Percentiles rank a stretch among this genome's conserved stretches.
phyloP scores from a whole-genome alignment of 2,797 vertebrate species.

The Semaprochilodus insignis region DNA sequence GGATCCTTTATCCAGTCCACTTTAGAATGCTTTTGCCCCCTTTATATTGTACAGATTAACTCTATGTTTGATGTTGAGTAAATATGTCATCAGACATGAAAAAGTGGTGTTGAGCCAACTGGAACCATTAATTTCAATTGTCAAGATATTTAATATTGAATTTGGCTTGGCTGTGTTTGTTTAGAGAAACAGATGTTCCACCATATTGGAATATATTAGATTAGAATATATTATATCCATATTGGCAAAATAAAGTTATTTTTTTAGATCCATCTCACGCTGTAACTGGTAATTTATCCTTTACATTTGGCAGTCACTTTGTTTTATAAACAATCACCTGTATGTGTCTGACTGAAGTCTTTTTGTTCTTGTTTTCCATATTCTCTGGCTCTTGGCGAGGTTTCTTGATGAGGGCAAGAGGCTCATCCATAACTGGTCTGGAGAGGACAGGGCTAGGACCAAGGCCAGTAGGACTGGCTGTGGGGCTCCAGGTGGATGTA shows the following conservation, averaged over 20 bases:
- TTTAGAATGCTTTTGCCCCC: not conserved
- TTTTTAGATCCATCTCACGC: not conserved
- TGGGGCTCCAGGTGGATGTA: constrained; percentile 75
- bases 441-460: constrained; percentile 74
- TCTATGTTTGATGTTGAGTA: too few relatives aligned
- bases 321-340: constrained; percentile 71
- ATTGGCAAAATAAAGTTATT: too few relatives aligned
- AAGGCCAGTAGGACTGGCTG: constrained; percentile 74
- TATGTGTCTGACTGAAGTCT: constrained; percentile 64
- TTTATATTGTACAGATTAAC: too few relatives aligned
- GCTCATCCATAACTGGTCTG: constrained; percentile 79
- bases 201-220: too few relatives aligned
- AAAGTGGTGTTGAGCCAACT: too few relatives aligned
- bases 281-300: not conserved
- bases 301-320: not conserved
- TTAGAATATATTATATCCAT: too few relatives aligned
- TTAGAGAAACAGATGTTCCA: not conserved
- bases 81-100: too few relatives aligned
- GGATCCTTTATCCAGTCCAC: not conserved
- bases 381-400: constrained; percentile 73
- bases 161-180: not conserved
- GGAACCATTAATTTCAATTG: too few relatives aligned
- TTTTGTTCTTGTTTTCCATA: constrained; percentile 67
- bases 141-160: not conserved
- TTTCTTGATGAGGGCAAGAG: constrained; percentile 84